Evolutionary conservation across 2,888 invertebrate species (phyloP).

Genomic region (Octonoba sinensis): DNA sequence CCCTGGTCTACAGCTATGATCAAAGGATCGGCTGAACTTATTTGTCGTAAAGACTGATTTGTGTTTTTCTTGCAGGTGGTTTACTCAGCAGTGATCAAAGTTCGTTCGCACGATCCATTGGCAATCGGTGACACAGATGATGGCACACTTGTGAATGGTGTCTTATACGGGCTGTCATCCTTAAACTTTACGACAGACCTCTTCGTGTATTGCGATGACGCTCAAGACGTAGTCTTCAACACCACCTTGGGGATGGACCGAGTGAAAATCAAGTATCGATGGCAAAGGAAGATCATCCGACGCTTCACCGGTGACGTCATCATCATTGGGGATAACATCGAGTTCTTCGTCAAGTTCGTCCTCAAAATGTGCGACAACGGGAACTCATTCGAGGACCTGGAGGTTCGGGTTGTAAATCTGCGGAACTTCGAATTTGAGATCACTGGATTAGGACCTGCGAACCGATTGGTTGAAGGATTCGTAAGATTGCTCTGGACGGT

Average conservation of each 20-base stretch:
- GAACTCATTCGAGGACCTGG: constrained; percentile 5
- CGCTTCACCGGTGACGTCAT: constrained; percentile 11
- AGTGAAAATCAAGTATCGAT: constrained; percentile 23
- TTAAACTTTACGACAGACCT: constrained; percentile 16
- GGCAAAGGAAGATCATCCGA: constrained; percentile 13
- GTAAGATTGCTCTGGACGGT: constrained; percentile 11
- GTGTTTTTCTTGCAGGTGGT: constrained; percentile 1
- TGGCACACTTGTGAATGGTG: constrained; percentile 23
- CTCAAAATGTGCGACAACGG: background rate
- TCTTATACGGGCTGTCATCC: constrained; percentile 30
- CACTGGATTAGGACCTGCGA: constrained; percentile 27
- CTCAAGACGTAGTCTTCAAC: constrained; percentile 6
- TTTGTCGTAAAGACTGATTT: background rate
- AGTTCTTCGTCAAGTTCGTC: constrained; percentile 17
- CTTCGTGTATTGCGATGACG: constrained; percentile 23
- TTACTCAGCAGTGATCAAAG: constrained; percentile 9
- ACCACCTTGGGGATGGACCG: constrained; percentile 17
- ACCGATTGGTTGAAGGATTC: constrained; percentile 13
- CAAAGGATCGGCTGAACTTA: too few species aligned
- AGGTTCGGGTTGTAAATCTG: constrained; percentile 13
- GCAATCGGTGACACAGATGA: background rate
- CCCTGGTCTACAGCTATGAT: too few species aligned
- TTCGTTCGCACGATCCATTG: constrained; percentile 24
- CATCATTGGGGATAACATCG: constrained; percentile 2
- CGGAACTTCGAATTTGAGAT: constrained; percentile 29